Evolutionary conservation across 2,797 vertebrate species (phyloP), one percentile per base, ranked within the genome.

Genomic region (Girardinus metallicus): DNA sequence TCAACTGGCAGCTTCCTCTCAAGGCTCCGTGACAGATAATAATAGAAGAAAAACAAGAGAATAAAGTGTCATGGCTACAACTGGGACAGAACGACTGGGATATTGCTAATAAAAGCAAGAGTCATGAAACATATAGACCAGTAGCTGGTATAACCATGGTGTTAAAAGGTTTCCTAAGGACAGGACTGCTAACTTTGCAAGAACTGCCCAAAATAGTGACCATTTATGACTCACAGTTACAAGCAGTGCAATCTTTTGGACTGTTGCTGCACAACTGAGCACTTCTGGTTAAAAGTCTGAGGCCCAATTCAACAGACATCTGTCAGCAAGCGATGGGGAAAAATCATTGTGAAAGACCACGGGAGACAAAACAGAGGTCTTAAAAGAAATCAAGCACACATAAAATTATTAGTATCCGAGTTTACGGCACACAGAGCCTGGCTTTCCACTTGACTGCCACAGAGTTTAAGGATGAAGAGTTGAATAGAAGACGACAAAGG

Each of bases 401-500:
- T 64, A 81, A 77, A 85, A 93, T 87, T 87, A 92, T 90, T 86
- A 86, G 82, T 31, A 60, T 87, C 85, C 80, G 60, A 76, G 83
- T 90, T 87, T 86, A 87, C 74, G 31, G 46, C 77, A 81, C 89
- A 85, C 64, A 75, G 44, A 55, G 77, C 82, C 77, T 81, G 73
- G 73, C 88, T 92, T 92, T 92, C 89, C 83, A 88, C 89, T 90
- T 73, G 83, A 91, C 84, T 92, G 85, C 76, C 34, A 77, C 49
- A 26, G 80, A 86, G 78, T 91, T 86, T 83, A 81, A 73, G 85
- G 80, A 92, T 70, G 74, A 74, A 55, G 66, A 79, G 78, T 94
- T 84, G 87, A 91, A 94, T 91, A 85, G 83, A 73, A 49, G 49
- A 85, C 83, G 88, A 92, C 86, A 91, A 90, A 88, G 81, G 87